Evolutionary conservation across 2,113 vertebrate genomes (phyloP), one percentile per base, ranked within the genome.

Genomic region (Ceyx margarethae): DNA sequence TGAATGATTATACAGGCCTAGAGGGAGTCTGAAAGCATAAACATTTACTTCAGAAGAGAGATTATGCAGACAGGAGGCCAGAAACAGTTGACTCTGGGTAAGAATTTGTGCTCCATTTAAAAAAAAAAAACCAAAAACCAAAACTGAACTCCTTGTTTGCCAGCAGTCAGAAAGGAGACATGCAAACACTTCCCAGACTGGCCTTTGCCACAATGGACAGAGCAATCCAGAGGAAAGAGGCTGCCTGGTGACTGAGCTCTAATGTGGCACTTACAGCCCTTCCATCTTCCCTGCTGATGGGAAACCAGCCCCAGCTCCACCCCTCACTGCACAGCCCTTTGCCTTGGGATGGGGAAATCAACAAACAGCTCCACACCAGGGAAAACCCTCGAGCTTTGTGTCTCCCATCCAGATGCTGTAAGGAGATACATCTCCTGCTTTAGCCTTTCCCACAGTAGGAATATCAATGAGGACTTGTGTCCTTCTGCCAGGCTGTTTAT

Each of bases 11-110:
- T 76, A 90, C 73, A 53, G 72, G 84, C 80, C 84, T 92, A 71
- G 48, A 68, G 87, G 87, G 77, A 91, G 91, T 94, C 78, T 79
- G 66, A 81, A 95, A 65, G 91, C 45, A 90, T 88, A 91, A 93
- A 89, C 79, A 73, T 95, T 93, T 93, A 89, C 79, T 68, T 61
- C 89, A 83, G 73, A 76, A 90, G 89, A 94, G 90, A 92, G 57
- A 82, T 79, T 95, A 89, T 90, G 81, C 93, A 96, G 85, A 91
- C 87, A 72, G 74, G 51, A 95, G 81, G 78, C 90, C 83, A 91
- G 71, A 94, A 88, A 67, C 77, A 85, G 89, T 87, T 78, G 84
- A 91, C 87, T 89, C 85, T 62, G 85, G 85, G 43, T 77, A 73
- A 92, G 85, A n/a, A 10, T 90, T 90, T 91, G 80, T 75, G 33